Base-by-base conservation (phyloP, 2,797 vertebrate species). In the Simalia tracyae region DNA sequence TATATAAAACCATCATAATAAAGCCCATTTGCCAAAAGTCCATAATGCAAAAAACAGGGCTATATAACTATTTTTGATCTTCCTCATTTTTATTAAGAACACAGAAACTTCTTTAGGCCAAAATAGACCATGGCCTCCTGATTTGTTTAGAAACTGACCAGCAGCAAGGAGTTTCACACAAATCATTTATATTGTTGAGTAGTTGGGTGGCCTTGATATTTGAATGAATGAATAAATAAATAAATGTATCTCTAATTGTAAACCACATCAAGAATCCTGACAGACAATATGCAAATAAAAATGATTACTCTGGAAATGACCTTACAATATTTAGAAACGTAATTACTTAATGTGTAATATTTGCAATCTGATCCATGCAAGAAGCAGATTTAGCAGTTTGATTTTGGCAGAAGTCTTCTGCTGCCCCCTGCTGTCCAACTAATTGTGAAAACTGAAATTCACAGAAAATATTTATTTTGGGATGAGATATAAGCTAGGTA, bases 341-440 rank as follows among this genome's bases (percentile, higher is more conserved):
- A 60, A n/a, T 81, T 60, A 59, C 14, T 24, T 87, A 24, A 72
- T 6, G 10, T 42, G n/a, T 4, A 57, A 11, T 54, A 60, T 57
- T 87, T 91, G 31, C 15, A 56, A 28, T 57, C 8, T 84, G 28
- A 72, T n/a, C 22, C 28, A 4, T 31, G 26, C 6, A 72, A 86
- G 31, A 1, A 56, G 3, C 17, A 26, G 36, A 60, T 24, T 28
- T 86, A 89, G 10, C 26, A 12, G 61, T 86, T 36, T 8, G 31
- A 60, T 76, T 46, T 76, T 61, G 56, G 24, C 63, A 46, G n/a
- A n/a, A 22, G 50, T 88, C 56, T 56, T 68, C 81, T 89, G 87
- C 60, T 88, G 93, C 93, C 93, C 88, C 61, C 91, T 93, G 72
- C 36, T 90, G 91, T 68, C 88, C 31, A 92, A 54, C 8, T 60